Base-by-base conservation (phyloP, 2,113 vertebrate genomes). In the Ahaetulla prasina region DNA sequence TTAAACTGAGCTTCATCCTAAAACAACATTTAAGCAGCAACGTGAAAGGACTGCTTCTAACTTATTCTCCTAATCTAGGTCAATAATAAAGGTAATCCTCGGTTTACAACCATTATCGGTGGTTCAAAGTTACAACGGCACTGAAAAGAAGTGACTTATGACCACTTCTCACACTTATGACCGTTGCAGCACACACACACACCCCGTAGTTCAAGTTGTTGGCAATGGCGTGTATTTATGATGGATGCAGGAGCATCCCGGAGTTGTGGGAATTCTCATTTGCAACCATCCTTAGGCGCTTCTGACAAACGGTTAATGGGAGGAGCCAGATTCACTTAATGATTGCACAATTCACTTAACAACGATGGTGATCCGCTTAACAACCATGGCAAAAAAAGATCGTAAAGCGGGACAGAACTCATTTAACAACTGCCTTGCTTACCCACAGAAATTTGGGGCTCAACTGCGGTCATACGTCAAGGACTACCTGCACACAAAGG, bases 171-270 rank as follows among this genome's bases (percentile, higher is more conserved):
- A 27, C 27, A 63, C 57, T 30, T 63, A 63, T 63, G 57, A 63
- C 25, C 0, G 3, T 30, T 0, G 57, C 10, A 4, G 25, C 27
- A 57, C n/a, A n/a, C n/a, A n/a, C n/a, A n/a, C n/a, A n/a, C n/a
- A 2, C 54, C 54, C 54, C 54, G 16, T 23, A 63, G 27, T 2
- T 63, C 57, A 63, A 27, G 11, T n/a, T 63, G 11, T 63, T n/a
- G 60, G 27, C 27, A 63, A 4, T n/a, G 27, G 27, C 1, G 3
- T n/a, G 60, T 30, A 63, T 63, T 30, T 30, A 63, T 11, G 4
- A 63, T n/a, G 11, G 60, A 5, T 57, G 23, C 23, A 25, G n/a
- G n/a, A n/a, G 55, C 23, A 57, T 57, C 23, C 55, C 55, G 0
- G 23, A 25, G 11, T n/a, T 3, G 4, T n/a, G 27, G 60, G 60